Evolutionary conservation across 2,888 invertebrate species (phyloP).

Genomic region (Operophtera brumata): DNA sequence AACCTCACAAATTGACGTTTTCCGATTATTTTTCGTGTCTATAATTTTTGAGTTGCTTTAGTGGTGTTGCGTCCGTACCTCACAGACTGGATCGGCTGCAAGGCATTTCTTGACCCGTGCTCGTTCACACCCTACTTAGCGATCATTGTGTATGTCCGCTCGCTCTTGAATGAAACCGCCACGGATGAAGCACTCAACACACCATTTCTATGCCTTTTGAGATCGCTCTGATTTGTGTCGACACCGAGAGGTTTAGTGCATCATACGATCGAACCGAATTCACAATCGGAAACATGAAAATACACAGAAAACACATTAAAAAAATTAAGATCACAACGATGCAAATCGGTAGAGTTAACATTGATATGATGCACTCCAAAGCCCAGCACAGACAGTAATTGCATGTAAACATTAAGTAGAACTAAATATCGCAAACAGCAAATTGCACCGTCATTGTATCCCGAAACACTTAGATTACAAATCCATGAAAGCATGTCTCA

Average conservation of each 20-base stretch:
- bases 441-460: conserved; percentile 71
- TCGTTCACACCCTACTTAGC: conserved; percentile 76
- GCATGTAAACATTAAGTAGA: conserved; percentile 73
- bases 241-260: conserved; percentile 71
- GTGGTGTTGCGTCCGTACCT: conserved; percentile 80
- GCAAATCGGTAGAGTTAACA: conserved; percentile 43
- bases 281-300: conserved; percentile 37
- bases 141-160: conserved; percentile 80
- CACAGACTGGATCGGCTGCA: conserved; percentile 80
- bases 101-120: conserved; percentile 77
- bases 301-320: conserved; percentile 35
- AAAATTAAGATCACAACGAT: conserved; percentile 32
- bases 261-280: conserved; percentile 65
- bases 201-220: conserved; percentile 75
- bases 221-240: conserved; percentile 68
- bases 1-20: conserved; percentile 79
- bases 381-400: conserved; percentile 72
- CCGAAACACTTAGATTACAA: conserved; percentile 69
- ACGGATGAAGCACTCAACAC: conserved; percentile 74
- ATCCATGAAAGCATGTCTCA: conserved; percentile 81
- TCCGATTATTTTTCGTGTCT: conserved; percentile 78
- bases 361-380: conserved; percentile 77
- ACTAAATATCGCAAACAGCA: conserved; percentile 70
- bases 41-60: conserved; percentile 80
- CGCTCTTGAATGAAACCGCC: conserved; percentile 73